Base-by-base conservation (phyloP, 2,888 invertebrate species). In the Plagiodera versicolora region DNA sequence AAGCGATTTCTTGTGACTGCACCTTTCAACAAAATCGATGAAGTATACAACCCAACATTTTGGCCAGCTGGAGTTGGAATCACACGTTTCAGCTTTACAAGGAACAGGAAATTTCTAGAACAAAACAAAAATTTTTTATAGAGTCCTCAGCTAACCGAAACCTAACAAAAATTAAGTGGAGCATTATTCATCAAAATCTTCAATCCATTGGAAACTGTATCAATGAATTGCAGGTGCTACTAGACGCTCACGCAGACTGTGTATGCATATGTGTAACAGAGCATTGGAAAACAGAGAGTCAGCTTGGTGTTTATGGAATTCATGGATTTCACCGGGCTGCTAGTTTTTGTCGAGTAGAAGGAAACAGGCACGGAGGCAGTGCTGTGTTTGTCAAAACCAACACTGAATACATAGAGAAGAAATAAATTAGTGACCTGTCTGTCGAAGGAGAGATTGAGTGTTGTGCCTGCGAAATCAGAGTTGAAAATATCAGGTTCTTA, bases 181-280 rank as follows among this genome's bases (percentile, higher is more conserved):
- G 32, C 11, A 32, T 32, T 10, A 32, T 32, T 11, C 48, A 49
- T 6, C 48, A 49, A 8, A 49, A 49, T 20, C 6, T 49, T n/a
- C 28, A 20, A 14, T 49, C 48, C 10, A 10, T 49, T 10, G 48
- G 48, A 49, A 49, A 49, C 16, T 11, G 48, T 49, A 20, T 49
- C 19, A 18, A 49, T 19, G 20, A 11, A 20, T 20, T 48, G 20
- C 24, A 48, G n/a, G 19, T 19, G 24, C 5, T 48, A 11, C 20
- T 48, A 1, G 28, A 48, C 18, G 11, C 20, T 11, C 48, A 48
- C n/a, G 9, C 20, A n/a, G 48, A 48, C 3, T 48, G 48, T 20
- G 10, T 48, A 20, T 48, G 18, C 18, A 6, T 48, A 3, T 18
- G 20, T 10, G n/a, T 48, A 11, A 48, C 48, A 6, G 48, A 28